phyloP scores from a whole-genome alignment of 2,888 invertebrate genomes.

The Plagiodera versicolora region DNA sequence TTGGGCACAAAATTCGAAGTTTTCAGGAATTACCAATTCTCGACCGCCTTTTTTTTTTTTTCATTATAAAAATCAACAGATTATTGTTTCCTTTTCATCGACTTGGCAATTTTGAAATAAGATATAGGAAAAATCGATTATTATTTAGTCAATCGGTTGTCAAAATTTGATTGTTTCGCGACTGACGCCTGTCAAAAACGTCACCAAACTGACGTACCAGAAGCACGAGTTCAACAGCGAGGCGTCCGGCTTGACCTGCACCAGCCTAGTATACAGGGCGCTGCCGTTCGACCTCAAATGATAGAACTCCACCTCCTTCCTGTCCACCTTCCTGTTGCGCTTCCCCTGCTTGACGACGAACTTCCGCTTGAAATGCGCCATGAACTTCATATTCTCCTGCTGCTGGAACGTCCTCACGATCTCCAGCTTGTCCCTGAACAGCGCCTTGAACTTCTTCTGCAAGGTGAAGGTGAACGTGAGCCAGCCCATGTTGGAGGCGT shows the following conservation, averaged over 20 bases:
- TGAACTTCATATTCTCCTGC: slow-evolving; percentile 97
- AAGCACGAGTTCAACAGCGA: slow-evolving; percentile 88
- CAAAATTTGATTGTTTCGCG: too few relatives aligned
- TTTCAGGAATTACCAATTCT: too few relatives aligned
- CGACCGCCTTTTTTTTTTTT: too few relatives aligned
- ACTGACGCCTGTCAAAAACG: too few relatives aligned
- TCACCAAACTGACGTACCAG: slow-evolving; percentile 67
- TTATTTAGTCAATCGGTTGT: too few relatives aligned
- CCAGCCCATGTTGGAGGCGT: slow-evolving; percentile 99
- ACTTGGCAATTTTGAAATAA: too few relatives aligned
- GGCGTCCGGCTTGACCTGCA: slow-evolving; percentile 88
- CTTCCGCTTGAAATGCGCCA: slow-evolving; percentile 94
- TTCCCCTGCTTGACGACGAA: slow-evolving; percentile 92
- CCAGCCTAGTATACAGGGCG: slow-evolving; percentile 86
- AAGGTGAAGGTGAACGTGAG: slow-evolving; percentile 97
- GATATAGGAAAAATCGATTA: too few relatives aligned
- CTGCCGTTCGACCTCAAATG: slow-evolving; percentile 96
- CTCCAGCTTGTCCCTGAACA: slow-evolving; percentile 76
- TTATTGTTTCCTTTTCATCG: too few relatives aligned
- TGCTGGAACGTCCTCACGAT: slow-evolving; percentile 92
- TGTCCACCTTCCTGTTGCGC: slow-evolving; percentile 58
- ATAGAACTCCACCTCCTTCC: slow-evolving; percentile 81
- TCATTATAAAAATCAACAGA: too few relatives aligned
- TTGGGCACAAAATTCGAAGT: too few relatives aligned
- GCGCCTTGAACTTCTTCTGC: slow-evolving; percentile 86